Evolutionary conservation across 2,888 invertebrate genomes (phyloP), one percentile per base, ranked within the genome.

Genomic region (Thymelicus lineola): DNA sequence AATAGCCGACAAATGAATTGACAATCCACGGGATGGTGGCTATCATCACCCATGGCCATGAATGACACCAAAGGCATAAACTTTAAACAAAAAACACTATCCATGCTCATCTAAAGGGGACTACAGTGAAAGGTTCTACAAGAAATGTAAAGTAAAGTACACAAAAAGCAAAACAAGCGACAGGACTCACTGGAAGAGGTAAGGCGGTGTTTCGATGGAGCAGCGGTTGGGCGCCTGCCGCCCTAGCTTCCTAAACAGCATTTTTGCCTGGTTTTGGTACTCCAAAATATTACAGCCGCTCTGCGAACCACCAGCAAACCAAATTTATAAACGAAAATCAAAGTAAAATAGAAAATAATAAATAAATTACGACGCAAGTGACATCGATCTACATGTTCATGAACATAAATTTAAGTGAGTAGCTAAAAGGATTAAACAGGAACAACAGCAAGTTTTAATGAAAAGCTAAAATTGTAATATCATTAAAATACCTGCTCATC

Each of bases 181-280:
- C 76, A 70, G 71, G 79, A 96, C 97, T 96, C 95, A 99, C 99
- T 99, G 99, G 93, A 99, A 99, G 86, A 99, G 95, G 94, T 97
- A 99, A 72, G 98, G 97, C 75, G 99, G 99, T 71, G 98, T 98
- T 95, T 99, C 99, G 83, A 99, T 97, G 80, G 98, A 98, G 91
- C 99, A 99, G 85, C 97, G 96, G 42, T 96, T 92, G 72, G 99
- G 99, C 71, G 99, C 98, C 83, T 97, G 97, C 50, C 96, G 96
- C 77, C 97, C 97, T 83, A 99, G 94, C 93, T 99, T 99, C 82
- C 98, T 96, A 94, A 99, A 99, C 81, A 99, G 95, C 96, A 99
- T 97, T 95, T 99, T 99, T 48, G 99, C 99, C 94, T 99, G 99
- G 90, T 98, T 99, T 91, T 99, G 99, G 90, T 99, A 99, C 87